Percentiles rank a stretch among this genome's conserved stretches.
Conservation (phyloP, 2,113 vertebrate species). For the Toxostoma redivivum region DNA sequence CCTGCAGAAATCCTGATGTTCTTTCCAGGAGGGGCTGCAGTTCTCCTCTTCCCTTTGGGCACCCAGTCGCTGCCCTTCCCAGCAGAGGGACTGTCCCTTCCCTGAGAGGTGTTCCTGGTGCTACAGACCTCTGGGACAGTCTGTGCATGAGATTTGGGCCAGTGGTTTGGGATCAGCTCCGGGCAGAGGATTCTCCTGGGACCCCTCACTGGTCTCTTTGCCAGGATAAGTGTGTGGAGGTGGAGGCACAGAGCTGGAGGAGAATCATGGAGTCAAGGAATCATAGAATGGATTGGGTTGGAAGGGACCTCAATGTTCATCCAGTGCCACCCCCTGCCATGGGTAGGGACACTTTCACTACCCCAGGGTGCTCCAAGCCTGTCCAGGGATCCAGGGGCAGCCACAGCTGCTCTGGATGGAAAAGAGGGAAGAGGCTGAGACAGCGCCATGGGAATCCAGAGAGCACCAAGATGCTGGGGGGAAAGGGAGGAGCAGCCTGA, state of each 20-base stretch:
- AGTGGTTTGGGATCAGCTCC: neutral
- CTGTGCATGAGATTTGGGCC: neutral
- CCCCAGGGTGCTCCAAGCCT: neutral
- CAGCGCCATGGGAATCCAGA: accelerated
- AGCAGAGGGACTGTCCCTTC: neutral
- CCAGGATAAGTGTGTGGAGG: neutral
- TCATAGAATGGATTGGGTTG: neutral
- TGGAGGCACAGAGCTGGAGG: neutral
- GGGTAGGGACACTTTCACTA: neutral
- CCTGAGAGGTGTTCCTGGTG: neutral
- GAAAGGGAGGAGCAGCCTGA: neutral
- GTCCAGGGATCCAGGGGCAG: neutral
- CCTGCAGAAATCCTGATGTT: neutral
- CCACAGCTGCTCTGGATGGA: neutral
- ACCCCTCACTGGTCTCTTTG: neutral
- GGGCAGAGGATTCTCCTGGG: neutral
- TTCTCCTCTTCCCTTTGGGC: neutral
- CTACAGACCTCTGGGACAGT: neutral
- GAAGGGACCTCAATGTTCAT: neutral
- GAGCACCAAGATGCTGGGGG: accelerated
- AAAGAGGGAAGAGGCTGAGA: neutral
- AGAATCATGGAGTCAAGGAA: neutral
- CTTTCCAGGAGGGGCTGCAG: neutral
- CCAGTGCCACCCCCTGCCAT: neutral
- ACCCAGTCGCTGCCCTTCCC: neutral